Evolutionary conservation across 2,113 vertebrate species (phyloP), one percentile per base, ranked within the genome.

Genomic region (Pseudopipra pipra): DNA sequence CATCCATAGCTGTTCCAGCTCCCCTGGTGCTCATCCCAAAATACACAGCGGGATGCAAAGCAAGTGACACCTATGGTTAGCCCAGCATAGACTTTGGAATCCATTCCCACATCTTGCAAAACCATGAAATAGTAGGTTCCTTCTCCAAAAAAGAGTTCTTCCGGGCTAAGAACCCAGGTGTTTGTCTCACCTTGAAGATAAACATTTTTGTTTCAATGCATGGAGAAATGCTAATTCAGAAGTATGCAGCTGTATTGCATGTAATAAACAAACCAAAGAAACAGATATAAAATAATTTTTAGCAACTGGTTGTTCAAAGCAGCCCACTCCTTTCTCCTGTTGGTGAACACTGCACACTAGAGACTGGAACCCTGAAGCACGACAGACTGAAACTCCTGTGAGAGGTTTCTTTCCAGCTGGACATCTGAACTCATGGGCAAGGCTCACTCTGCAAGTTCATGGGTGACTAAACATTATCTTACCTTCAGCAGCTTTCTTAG

Each of bases 1-100:
- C 99, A 99, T 52, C 99, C 99, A 22, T 98, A 93, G 85, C 97
- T 97, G 95, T 98, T 98, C 99, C 99, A 99, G 31, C 96, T 97
- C 23, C 94, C 96, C 55, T 94, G 96, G 4, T 61, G 94, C 87
- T 98, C 98, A 67, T 99, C 98, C 99, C 99, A 99, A 94, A 99
- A 99, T 55, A 98, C 98, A 85, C 99, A 99, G 71, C 96, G 98
- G 76, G 99, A 98, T 49, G 98, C 97, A 58, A 99, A 98, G 55
- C 98, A 98, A 87, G 97, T 98, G 73, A 99, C 94, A 62, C 96
- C 97, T 68, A 99, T 95, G 5, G 98, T 98, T 83, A 97, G 44
- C 41, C 93, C 68, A 27, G 95, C 78, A 14, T 98, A 95, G n/a
- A 97, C 71, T 41, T 95, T 95, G 54, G 97, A 90, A 33, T 98